Conservation (phyloP, 1,140 invertebrate genomes). For the Camponotus vicinus region DNA sequence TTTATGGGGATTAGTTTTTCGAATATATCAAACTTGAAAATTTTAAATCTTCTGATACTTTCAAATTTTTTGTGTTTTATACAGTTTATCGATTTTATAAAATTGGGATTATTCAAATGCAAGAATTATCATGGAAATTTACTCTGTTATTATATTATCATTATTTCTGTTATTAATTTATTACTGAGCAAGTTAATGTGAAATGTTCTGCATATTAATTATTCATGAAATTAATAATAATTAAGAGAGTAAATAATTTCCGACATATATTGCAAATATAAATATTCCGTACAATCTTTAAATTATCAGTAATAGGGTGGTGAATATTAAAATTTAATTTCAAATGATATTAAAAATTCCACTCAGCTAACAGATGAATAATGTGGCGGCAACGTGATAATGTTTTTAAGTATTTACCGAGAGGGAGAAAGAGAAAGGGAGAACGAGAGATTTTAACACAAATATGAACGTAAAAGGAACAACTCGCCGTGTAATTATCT, state of each 20-base stretch:
- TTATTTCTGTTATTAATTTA: background rate
- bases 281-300: background rate
- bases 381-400: background rate
- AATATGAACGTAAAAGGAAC: background rate
- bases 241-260: background rate
- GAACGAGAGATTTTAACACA: no score
- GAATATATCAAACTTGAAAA: background rate
- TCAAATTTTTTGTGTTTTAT: background rate
- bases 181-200: background rate
- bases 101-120: background rate
- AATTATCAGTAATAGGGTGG: slow-evolving; percentile 10
- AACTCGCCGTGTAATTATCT: slow-evolving; percentile 1
- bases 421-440: no score
- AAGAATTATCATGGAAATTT: slow-evolving; percentile 1
- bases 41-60: background rate
- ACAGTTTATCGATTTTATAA: background rate
- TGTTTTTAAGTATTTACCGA: background rate
- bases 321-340: slow-evolving; percentile 5
- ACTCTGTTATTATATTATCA: slow-evolving; percentile 6
- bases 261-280: background rate
- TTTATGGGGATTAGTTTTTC: background rate
- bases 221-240: background rate
- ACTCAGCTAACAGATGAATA: background rate
- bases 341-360: background rate
- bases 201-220: slow-evolving; percentile 17